Evolutionary conservation across 2,888 invertebrate genomes (phyloP), one percentile per base, ranked within the genome.

Genomic region (Diaperis boleti): DNA sequence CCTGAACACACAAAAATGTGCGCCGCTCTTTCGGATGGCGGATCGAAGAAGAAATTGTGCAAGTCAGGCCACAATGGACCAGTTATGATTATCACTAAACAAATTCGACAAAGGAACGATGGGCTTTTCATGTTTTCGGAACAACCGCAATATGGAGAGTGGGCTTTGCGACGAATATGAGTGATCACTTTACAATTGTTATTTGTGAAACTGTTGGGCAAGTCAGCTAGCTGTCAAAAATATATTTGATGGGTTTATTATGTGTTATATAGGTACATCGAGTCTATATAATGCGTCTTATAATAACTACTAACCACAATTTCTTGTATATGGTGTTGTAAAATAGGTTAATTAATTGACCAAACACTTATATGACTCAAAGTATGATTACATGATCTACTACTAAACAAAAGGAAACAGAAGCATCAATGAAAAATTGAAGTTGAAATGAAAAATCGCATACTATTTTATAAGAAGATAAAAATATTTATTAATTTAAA

Each of bases 101-200:
- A 20, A 54, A 61, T 37, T 39, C 37, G 15, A 54, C 39, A 61
- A 61, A 52, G 31, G 35, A 17, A 11, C 31, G 55, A 61, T 61
- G 61, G 61, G 61, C 41, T 61, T 61, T 60, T 61, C 39, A 31
- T 61, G 61, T 56, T 56, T 56, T 56, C 17, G 18, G 35, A n/a
- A 13, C 26, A 49, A 62, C 49, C 49, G 37, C 54, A 61, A 42
- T 52, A 50, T 52, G 29, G 22, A 57, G 54, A 61, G 52, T 44
- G 50, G 52, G 44, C 50, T 50, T 59, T 50, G 13, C 26, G 13
- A 26, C n/a, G 20, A 45, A 55, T 61, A 62, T 62, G 62, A 62
- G 29, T 62, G 62, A 62, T 62, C 56, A 33, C 55, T 62, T 61
- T 61, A 26, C 45, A 47, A 61, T 61, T 29, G 45, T 45, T 20